These are phyloP conservation scores for Microctonus aethiopoides DNA, from an alignment of 2,888 invertebrate genomes.

Conservation along the genomic window DNA sequence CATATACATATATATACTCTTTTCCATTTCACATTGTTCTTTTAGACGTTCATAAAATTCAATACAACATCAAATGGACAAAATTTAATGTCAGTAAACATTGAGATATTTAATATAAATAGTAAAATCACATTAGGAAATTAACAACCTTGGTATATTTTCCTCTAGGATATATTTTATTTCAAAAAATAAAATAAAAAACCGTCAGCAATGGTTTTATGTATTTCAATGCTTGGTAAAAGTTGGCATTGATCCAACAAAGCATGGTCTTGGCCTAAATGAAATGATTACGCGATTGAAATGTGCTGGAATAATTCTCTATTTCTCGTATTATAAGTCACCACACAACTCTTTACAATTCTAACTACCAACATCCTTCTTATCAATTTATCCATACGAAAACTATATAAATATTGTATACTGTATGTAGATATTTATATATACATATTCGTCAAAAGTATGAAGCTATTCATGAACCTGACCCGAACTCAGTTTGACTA, in stretches of 20 bases:
- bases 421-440: too few species aligned
- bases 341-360: not conserved
- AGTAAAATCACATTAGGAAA: not conserved
- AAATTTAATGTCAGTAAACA: not conserved
- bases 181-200: not conserved
- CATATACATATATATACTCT: not conserved
- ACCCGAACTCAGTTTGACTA: not conserved
- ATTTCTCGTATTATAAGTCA: not conserved
- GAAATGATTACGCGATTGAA: not conserved
- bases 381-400: not conserved
- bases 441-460: too few species aligned
- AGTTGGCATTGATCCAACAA: constrained; percentile 1
- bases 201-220: not conserved
- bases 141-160: not conserved
- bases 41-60: not conserved
- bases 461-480: not conserved
- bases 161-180: too few species aligned
- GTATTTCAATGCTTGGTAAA: not conserved
- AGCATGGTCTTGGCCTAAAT: constrained; percentile 5
- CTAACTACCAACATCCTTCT: not conserved
- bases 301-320: not conserved
- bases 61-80: not conserved
- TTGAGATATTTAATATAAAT: not conserved
- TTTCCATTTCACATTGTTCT: not conserved
- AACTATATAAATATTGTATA: too few species aligned